Evolutionary conservation across 2,113 vertebrate species (phyloP).

Genomic region (Gymnocephalus cernua): DNA sequence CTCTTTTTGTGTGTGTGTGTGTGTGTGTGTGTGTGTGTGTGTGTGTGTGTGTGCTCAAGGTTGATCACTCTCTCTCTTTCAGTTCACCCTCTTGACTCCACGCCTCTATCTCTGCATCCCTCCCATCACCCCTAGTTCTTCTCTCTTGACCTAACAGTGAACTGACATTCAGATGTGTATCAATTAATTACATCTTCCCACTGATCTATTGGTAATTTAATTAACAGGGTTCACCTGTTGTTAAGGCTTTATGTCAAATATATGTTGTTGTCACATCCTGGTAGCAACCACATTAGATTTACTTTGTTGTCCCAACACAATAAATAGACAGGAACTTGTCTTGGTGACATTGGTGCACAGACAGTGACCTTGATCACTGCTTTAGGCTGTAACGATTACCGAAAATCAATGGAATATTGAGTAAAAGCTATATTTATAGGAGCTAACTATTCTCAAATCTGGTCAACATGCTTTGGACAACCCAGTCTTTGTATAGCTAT

Average conservation of each 20-base stretch:
- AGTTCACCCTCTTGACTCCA: background rate
- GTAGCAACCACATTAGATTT: background rate
- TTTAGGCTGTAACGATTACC: background rate
- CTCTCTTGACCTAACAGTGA: background rate
- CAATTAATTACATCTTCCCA: constrained; percentile 25
- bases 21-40: constrained; percentile 9
- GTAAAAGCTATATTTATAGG: background rate
- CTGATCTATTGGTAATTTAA: constrained; percentile 2
- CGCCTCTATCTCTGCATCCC: background rate
- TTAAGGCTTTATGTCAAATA: background rate
- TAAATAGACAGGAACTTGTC: background rate
- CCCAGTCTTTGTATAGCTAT: background rate
- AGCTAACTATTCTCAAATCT: background rate
- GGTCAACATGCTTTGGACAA: background rate
- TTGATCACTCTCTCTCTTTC: background rate
- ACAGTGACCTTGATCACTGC: background rate
- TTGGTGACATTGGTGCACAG: background rate
- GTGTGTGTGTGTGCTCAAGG: constrained; percentile 10
- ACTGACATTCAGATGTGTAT: constrained; percentile 28
- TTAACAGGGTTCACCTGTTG: constrained; percentile 7
- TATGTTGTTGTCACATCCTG: background rate
- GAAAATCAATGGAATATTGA: background rate
- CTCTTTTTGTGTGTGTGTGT: constrained; percentile 12
- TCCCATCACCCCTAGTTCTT: constrained; percentile 3
- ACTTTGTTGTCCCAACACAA: background rate